A percentile compares a stretch with the other conserved stretches of the same genome.
phyloP scores from a whole-genome alignment of 2,113 vertebrate species.

The Turdus rufiventris region DNA sequence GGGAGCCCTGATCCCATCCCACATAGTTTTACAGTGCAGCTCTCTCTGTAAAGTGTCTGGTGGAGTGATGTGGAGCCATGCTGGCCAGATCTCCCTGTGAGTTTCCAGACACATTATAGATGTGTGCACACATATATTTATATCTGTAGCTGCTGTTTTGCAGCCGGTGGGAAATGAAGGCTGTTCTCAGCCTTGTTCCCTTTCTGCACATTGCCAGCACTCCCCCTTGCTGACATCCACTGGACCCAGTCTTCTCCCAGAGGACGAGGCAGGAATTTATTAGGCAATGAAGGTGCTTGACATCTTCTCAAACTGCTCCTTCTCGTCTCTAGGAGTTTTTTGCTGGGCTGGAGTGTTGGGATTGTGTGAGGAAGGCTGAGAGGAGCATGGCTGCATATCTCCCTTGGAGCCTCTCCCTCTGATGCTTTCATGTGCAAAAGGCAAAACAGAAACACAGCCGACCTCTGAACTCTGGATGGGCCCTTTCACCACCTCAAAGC shows the following conservation, averaged over 20 bases:
- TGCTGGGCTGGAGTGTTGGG: background rate
- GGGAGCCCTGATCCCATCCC: background rate
- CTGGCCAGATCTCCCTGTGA: background rate
- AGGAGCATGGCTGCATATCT: background rate
- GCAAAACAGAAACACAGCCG: background rate
- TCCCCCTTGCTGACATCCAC: background rate
- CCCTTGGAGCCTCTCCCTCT: background rate
- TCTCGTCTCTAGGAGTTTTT: background rate
- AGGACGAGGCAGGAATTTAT: background rate
- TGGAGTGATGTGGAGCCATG: background rate
- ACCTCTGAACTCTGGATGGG: background rate
- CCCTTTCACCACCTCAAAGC: constrained; percentile 27
- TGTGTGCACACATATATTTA: background rate
- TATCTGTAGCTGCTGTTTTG: background rate
- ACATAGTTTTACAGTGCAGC: background rate
- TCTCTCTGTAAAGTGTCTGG: background rate
- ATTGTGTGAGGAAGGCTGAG: background rate
- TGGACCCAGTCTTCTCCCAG: background rate
- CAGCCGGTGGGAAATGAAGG: constrained; percentile 9
- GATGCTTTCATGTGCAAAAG: constrained; percentile 11
- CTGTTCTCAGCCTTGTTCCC: constrained; percentile 1
- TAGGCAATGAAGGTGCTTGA: background rate
- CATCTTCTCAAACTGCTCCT: background rate
- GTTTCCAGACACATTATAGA: background rate
- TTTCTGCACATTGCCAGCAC: background rate